Percentiles rank a stretch among this genome's conserved stretches.
These are phyloP conservation scores for Enteromius viviparus DNA, from an alignment of 2,797 vertebrate genomes.

Conservation along the genomic window DNA sequence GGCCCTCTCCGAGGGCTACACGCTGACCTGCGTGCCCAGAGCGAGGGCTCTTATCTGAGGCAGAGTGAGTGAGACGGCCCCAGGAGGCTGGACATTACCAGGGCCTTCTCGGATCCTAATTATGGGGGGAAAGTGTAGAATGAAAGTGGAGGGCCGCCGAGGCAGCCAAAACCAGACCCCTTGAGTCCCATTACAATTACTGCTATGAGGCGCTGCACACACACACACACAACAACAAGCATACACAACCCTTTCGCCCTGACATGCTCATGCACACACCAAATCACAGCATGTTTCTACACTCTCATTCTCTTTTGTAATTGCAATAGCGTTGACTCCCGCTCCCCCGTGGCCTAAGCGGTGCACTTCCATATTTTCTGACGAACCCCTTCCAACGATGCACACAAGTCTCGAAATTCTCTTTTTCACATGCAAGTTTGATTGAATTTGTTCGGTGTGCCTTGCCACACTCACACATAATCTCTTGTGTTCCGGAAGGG, in stretches of 20 bases:
- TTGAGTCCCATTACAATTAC: constrained; percentile 59
- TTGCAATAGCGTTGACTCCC: constrained; percentile 58
- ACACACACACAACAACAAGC: constrained; percentile 17
- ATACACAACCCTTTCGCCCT: constrained; percentile 43
- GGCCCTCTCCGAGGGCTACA: background rate
- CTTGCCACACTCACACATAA: constrained; percentile 8
- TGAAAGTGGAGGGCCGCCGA: constrained; percentile 45
- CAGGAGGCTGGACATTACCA: constrained; percentile 61
- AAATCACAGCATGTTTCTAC: constrained; percentile 43
- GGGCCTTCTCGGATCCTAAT: constrained; percentile 64
- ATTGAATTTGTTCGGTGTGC: background rate
- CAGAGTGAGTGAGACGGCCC: constrained; percentile 41
- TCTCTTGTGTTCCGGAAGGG: background rate
- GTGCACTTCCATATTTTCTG: constrained; percentile 32
- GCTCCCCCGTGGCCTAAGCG: constrained; percentile 51
- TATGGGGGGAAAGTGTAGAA: constrained; percentile 64
- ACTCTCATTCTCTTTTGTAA: constrained; percentile 59
- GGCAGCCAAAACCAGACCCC: constrained; percentile 40
- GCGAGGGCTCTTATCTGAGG: constrained; percentile 36
- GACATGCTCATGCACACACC: constrained; percentile 46
- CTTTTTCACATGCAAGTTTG: constrained; percentile 2
- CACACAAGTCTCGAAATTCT: constrained; percentile 18
- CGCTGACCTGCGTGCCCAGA: constrained; percentile 41
- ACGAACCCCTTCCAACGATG: background rate
- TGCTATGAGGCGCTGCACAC: constrained; percentile 45